Base-by-base conservation (phyloP, 2,113 vertebrate species). In the Calyptomena viridis region DNA sequence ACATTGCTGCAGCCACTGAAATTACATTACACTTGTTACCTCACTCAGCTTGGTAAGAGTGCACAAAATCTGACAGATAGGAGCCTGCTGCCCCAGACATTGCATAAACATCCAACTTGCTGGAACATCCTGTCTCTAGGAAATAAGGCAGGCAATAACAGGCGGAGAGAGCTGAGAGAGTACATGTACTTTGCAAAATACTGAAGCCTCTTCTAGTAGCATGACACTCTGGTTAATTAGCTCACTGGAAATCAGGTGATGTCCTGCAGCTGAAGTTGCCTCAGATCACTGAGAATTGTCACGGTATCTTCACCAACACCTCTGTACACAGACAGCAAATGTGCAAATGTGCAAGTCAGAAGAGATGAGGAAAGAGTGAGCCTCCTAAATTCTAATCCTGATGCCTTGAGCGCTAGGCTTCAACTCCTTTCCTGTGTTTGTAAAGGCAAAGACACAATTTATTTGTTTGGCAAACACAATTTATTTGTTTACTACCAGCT, bases 41-140 rank as follows among this genome's bases (percentile, higher is more conserved):
- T 91, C 3, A 1, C 80, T 53, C 69, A 66, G 84, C 62, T 91
- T 37, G 1, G 20, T 39, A 94, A 62, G 21, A 21, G 13, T 15
- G 89, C 19, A 89, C 44, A 87, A 62, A 95, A 75, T 66, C 24
- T 60, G 87, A 93, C 77, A 89, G 81, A 89, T 33, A 94, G 77
- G 28, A 92, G 56, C 22, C 84, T 79, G 77, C 67, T 95, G 90
- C 83, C 90, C 92, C 69, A 82, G 90, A 80, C 69, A 82, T 44
- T 66, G 76, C 84, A 91, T 49, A 90, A 96, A 89, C 46, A 90
- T 39, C 59, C n/a, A 90, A 59, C n/a, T 89, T 60, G 76, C 94
- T 84, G 86, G 84, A 94, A 94, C 82, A 92, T 47, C 66, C 79
- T 50, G 89, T 81, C 68, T 89, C 60, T 35, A 84, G 68, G 79